A percentile compares a stretch with the other conserved stretches of the same genome.
Conservation (phyloP, 2,888 invertebrate genomes). For the Macrosoma leucophasiata region DNA sequence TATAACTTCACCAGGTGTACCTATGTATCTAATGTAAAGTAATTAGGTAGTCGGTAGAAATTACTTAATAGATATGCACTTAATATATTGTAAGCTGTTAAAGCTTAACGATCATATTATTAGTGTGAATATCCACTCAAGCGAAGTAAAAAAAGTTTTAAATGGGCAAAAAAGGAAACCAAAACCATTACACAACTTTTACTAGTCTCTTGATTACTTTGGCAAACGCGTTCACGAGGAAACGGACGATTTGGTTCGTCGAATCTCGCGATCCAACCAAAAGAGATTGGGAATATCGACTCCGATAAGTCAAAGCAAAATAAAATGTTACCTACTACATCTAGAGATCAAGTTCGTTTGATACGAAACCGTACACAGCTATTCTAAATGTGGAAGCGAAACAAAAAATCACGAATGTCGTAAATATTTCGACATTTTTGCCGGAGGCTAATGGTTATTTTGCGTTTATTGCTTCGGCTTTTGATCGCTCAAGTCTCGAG, state of each 20-base stretch:
- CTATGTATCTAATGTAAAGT: too few species aligned
- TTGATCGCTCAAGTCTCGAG: constrained; percentile 54
- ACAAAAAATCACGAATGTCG: constrained; percentile 54
- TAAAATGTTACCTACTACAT: constrained; percentile 35
- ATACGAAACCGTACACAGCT: constrained; percentile 33
- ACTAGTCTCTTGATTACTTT: constrained; percentile 59
- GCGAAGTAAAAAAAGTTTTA: constrained; percentile 15
- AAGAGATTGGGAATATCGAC: constrained; percentile 42
- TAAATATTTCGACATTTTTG: constrained; percentile 64
- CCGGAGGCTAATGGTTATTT: constrained; percentile 53
- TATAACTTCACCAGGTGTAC: too few species aligned
- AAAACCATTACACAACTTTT: constrained; percentile 36
- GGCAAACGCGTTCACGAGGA: constrained; percentile 54
- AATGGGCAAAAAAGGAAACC: constrained; percentile 21
- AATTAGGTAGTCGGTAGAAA: too few species aligned
- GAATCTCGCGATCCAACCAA: constrained; percentile 29
- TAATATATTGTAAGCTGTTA: too few species aligned
- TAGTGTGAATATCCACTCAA: constrained; percentile 17
- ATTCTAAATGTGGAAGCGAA: constrained; percentile 46
- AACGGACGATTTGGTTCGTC: constrained; percentile 52
- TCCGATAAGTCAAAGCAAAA: constrained; percentile 35
- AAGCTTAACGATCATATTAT: too few species aligned
- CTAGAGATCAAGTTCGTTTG: constrained; percentile 46
- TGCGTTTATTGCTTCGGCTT: constrained; percentile 56
- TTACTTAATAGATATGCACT: too few species aligned